Conservation (phyloP, 2,113 vertebrate species). For the Puffinus mauretanicus region DNA sequence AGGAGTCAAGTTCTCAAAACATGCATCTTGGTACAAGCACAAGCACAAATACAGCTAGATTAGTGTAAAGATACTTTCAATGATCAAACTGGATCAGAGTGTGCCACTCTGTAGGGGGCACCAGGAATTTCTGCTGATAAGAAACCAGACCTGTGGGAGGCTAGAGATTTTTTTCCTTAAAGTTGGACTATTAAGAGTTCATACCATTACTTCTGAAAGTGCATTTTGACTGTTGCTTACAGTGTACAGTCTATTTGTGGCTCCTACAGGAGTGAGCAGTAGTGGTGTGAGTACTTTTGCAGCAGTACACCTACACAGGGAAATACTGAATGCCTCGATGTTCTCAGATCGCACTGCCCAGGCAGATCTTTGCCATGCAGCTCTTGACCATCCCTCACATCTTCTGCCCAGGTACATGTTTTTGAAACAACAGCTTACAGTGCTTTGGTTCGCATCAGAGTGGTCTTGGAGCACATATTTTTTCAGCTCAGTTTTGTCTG, state of each 20-base stretch:
- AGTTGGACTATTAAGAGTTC: neutral
- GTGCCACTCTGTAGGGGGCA: neutral
- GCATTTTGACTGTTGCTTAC: neutral
- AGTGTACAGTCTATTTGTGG: neutral
- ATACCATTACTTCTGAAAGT: neutral
- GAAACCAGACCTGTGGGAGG: neutral
- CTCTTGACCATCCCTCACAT: neutral
- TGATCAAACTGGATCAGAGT: neutral
- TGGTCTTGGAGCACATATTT: neutral
- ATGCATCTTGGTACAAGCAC: neutral
- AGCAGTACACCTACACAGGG: neutral
- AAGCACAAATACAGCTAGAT: neutral
- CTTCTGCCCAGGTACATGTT: neutral
- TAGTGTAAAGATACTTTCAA: neutral
- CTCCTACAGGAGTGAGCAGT: neutral
- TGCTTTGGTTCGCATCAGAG: fast-evolving
- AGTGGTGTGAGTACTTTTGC: neutral
- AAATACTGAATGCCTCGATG: neutral
- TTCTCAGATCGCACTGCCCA: fast-evolving
- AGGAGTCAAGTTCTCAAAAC: neutral
- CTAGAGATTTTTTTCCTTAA: neutral
- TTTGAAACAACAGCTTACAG: neutral
- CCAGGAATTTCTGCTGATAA: neutral
- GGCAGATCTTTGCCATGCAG: neutral
- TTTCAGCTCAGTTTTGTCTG: neutral